These are phyloP conservation scores for Scaptomyza tumidula DNA, from an alignment of 2,888 invertebrate genomes.

Conservation along the genomic window DNA sequence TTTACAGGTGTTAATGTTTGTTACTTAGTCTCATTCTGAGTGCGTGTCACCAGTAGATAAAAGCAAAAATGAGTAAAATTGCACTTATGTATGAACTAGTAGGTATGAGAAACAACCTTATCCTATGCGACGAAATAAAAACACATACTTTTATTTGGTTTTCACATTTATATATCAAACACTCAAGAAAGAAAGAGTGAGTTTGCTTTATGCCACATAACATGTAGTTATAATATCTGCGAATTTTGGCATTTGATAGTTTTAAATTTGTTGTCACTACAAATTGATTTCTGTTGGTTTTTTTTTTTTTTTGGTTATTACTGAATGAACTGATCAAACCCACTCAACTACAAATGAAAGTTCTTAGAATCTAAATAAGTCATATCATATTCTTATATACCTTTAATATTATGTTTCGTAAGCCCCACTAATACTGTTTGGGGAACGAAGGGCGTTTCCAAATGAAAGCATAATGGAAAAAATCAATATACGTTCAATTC, in stretches of 20 bases:
- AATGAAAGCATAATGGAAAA: neutral
- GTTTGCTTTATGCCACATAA: constrained; percentile 40
- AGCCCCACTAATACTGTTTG: neutral
- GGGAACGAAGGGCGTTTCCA: neutral
- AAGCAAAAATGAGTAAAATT: constrained; percentile 32
- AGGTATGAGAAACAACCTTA: constrained; percentile 2
- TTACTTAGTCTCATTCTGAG: constrained; percentile 46
- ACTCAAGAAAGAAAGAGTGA: constrained; percentile 55
- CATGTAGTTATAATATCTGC: constrained; percentile 39
- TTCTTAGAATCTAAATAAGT: constrained; percentile 49
- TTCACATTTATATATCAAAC: constrained; percentile 76
- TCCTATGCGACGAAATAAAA: constrained; percentile 19
- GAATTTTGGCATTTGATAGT: constrained; percentile 41
- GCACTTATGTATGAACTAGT: neutral
- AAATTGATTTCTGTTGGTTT: constrained; percentile 34
- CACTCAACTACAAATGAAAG: constrained; percentile 33
- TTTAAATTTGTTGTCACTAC: constrained; percentile 31
- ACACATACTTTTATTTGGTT: constrained; percentile 39
- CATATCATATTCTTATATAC: constrained; percentile 29
- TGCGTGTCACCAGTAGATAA: constrained; percentile 67
- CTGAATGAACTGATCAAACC: constrained; percentile 13
- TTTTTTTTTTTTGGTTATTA: constrained; percentile 21
- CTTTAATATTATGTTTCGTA: constrained; percentile 4
- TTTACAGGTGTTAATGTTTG: constrained; percentile 74
- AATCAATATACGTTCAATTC: neutral